These are phyloP conservation scores for Drosophila aff. DNA, from an alignment of 1,140 invertebrate species.

Conservation along the genomic window DNA sequence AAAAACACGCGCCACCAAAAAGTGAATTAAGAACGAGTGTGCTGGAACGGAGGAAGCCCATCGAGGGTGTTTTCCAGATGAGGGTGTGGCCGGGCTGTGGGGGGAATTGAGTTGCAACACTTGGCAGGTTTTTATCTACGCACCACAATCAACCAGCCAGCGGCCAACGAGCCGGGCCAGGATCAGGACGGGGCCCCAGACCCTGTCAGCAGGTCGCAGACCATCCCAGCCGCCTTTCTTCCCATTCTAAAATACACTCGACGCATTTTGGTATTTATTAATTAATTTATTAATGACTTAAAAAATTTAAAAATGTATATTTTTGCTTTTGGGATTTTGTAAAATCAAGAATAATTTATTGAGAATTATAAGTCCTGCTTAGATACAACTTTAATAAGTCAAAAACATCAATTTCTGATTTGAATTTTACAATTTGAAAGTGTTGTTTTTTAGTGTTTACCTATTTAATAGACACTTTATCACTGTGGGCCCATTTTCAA, in stretches of 20 bases:
- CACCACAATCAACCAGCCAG: constrained; percentile 70
- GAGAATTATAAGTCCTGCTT: background rate
- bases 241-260: constrained; percentile 18
- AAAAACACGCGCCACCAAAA: constrained; percentile 63
- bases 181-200: constrained; percentile 11
- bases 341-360: background rate
- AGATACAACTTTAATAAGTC: background rate
- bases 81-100: constrained; percentile 15
- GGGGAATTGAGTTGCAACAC: constrained; percentile 80
- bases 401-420: background rate
- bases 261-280: background rate
- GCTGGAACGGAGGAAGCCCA: constrained; percentile 58
- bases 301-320: background rate
- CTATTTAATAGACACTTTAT: background rate
- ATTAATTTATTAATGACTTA: background rate
- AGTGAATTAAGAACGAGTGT: constrained; percentile 83
- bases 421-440: background rate
- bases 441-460: too few relatives aligned
- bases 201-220: constrained; percentile 45
- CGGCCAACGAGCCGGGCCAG: background rate
- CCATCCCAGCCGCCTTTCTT: constrained; percentile 23
- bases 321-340: too few relatives aligned
- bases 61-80: constrained; percentile 41
- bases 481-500: background rate
- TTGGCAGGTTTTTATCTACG: constrained; percentile 83